Conservation (phyloP, 2,888 invertebrate genomes). For the Hypomecis punctinalis region DNA sequence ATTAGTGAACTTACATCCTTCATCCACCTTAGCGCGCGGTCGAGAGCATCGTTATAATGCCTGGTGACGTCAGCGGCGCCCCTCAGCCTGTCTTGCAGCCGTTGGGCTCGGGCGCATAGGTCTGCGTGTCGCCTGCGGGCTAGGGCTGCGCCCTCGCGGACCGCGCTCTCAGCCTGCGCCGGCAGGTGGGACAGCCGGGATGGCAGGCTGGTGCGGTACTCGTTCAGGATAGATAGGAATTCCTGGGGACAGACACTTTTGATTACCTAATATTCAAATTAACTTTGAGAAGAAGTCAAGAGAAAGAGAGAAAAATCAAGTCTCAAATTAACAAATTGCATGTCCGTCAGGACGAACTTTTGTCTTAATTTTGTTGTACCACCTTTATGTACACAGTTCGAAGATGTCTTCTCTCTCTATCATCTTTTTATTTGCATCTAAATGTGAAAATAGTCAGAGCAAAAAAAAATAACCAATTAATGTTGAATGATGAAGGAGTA, state of each 20-base stretch:
- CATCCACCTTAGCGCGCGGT: constrained; percentile 92
- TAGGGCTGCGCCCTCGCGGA: constrained; percentile 91
- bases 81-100: constrained; percentile 92
- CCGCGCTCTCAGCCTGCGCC: constrained; percentile 88
- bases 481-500: too few species aligned
- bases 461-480: too few species aligned
- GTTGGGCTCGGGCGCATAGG: constrained; percentile 92
- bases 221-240: constrained; percentile 92
- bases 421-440: too few species aligned
- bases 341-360: too few species aligned
- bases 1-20: constrained; percentile 83
- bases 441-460: too few species aligned
- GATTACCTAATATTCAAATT: too few species aligned
- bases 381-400: too few species aligned
- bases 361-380: too few species aligned
- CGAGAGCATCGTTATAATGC: constrained; percentile 92
- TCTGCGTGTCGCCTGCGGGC: constrained; percentile 93
- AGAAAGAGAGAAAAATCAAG: too few species aligned
- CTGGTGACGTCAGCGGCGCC: constrained; percentile 86
- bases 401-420: too few species aligned
- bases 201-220: constrained; percentile 93
- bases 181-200: constrained; percentile 92
- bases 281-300: too few species aligned
- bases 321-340: too few species aligned
- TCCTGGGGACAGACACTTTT: constrained; percentile 78